Conservation (phyloP, 2,888 invertebrate species). For the Anodontia alba region DNA sequence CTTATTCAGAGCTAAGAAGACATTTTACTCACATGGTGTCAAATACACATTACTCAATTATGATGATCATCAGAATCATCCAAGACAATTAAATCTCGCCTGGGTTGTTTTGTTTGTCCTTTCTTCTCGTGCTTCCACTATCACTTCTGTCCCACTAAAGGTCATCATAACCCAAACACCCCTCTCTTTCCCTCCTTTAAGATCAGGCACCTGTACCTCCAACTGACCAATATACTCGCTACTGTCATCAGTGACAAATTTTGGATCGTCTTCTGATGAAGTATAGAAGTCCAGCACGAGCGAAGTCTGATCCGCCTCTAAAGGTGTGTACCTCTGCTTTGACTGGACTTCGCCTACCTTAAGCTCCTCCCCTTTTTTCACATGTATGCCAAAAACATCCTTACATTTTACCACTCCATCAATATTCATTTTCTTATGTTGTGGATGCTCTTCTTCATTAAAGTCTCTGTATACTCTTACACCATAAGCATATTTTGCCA, state of each 20-base stretch:
- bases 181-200: constrained; percentile 50
- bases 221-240: constrained; percentile 61
- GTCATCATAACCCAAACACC: constrained; percentile 58
- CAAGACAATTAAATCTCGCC: constrained; percentile 49
- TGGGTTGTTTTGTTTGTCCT: constrained; percentile 40
- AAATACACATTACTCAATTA: too few species aligned
- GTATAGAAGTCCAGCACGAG: constrained; percentile 60
- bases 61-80: neutral
- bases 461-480: constrained; percentile 54
- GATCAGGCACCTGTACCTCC: constrained; percentile 50
- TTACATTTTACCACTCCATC: constrained; percentile 55
- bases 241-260: constrained; percentile 54
- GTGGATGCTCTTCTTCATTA: constrained; percentile 48
- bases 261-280: constrained; percentile 52
- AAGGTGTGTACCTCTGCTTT: constrained; percentile 52
- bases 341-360: constrained; percentile 51
- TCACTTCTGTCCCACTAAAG: constrained; percentile 67
- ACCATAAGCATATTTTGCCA: constrained; percentile 65
- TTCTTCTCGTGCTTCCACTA: constrained; percentile 58
- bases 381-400: constrained; percentile 62
- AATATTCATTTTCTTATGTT: constrained; percentile 45
- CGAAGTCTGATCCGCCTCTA: constrained; percentile 51
- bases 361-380: constrained; percentile 58
- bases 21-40: too few species aligned
- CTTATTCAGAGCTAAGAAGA: too few species aligned